A percentile compares a stretch with the other conserved stretches of the same genome.
Conservation (phyloP, 1,140 invertebrate species). For the Drosophila sproati region DNA sequence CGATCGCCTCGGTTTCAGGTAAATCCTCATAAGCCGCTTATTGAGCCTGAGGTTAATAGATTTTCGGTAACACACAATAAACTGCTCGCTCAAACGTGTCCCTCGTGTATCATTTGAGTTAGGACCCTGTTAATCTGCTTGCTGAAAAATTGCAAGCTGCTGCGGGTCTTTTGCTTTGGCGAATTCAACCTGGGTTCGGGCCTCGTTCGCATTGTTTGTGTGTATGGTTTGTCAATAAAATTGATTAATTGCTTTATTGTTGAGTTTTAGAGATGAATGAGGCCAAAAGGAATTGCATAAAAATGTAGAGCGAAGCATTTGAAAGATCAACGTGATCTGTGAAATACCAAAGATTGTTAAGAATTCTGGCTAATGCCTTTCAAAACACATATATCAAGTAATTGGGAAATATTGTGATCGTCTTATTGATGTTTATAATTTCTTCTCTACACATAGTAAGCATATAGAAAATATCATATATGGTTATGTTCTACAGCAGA, state of each 20-base stretch:
- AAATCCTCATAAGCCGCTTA: conserved; percentile 71
- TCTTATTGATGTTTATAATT: too few relatives aligned
- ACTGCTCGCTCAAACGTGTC: conserved; percentile 65
- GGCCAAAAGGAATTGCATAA: conserved; percentile 31
- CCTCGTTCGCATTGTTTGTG: conserved; percentile 46
- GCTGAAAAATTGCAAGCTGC: conserved; percentile 75
- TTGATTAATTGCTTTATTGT: conserved; percentile 81
- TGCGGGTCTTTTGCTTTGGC: conserved; percentile 42
- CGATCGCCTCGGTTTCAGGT: conserved; percentile 59
- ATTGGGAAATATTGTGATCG: too few relatives aligned
- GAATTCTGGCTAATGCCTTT: not conserved
- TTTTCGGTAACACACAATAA: conserved; percentile 62
- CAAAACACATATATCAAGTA: too few relatives aligned
- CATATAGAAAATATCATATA: too few relatives aligned
- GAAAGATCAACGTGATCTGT: conserved; percentile 40
- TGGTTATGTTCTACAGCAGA: too few relatives aligned
- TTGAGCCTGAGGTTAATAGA: conserved; percentile 76
- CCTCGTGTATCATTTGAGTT: conserved; percentile 73
- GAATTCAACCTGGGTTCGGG: conserved; percentile 44
- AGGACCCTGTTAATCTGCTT: conserved; percentile 67
- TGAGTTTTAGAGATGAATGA: conserved; percentile 24
- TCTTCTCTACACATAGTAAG: too few relatives aligned
- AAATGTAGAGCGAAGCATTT: conserved; percentile 28
- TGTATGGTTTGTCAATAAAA: conserved; percentile 67
- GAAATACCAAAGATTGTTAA: conserved; percentile 20